Conservation (phyloP, 1,140 invertebrate species). For the Armadillidium nasatum region DNA sequence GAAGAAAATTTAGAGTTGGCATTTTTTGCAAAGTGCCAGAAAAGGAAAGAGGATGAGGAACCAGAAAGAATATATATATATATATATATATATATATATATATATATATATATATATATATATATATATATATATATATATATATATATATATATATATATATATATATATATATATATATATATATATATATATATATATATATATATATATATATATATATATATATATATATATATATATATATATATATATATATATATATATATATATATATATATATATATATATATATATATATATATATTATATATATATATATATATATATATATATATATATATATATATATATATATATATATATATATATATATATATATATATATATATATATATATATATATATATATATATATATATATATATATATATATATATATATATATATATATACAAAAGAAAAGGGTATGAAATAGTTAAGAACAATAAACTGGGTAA, state of each 20-base stretch:
- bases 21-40: no score
- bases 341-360: background rate
- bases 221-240: no score
- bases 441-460: no score
- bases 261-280: background rate
- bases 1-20: no score
- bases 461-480: no score
- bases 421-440: no score
- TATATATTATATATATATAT: background rate
- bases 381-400: background rate
- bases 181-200: no score
- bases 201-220: no score
- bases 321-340: background rate
- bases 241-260: background rate
- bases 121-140: background rate
- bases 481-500: no score
- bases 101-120: conserved; percentile 17
- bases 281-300: background rate
- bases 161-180: background rate
- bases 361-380: background rate
- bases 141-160: no score
- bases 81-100: background rate
- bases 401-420: background rate
- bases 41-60: no score
- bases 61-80: no score